Base-by-base conservation (phyloP, 2,113 vertebrate species). In the Kryptolebias marmoratus region DNA sequence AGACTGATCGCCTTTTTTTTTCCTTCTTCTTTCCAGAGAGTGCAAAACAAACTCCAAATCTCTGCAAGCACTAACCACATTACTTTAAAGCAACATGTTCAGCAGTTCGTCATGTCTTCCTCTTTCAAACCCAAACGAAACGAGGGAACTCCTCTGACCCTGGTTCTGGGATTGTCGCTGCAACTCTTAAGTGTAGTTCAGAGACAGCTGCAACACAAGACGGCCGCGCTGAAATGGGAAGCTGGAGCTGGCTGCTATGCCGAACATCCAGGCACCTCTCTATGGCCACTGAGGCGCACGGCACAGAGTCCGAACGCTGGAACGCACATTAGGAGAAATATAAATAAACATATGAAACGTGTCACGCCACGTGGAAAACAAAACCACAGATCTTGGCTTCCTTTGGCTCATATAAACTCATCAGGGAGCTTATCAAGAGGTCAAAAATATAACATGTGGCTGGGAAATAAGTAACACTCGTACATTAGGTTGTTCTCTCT, bases 181-280 rank as follows among this genome's bases (percentile, higher is more conserved):
- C 64, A 11, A 16, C 80, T 87, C 83, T 77, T 80, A 69, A 75
- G 28, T 63, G 67, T 56, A 50, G 61, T 30, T 28, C 64, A 54
- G 56, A 71, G 70, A 87, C 87, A 90, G 85, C 83, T 87, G 89
- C 73, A 62, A 6, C 42, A 55, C 56, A 77, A 80, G 76, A 75
- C 74, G 82, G 74, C 71, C 47, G 42, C 18, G 9, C 64, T 15
- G 68, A 76, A 90, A 90, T 73, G 71, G 82, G 81, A 78, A 76
- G 79, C 71, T 68, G 72, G 63, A 62, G 74, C 72, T 63, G 36
- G 87, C 82, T 82, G 77, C 86, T 71, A 85, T 90, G 83, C 72
- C 82, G 84, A 81, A 85, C 72, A 88, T 76, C 66, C 75, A 60
- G 56, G 30, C 16, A 66, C 14, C 64, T 73, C 75, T 47, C 71